These are phyloP conservation scores for Eidolon helvum DNA, from an alignment of 2,113 vertebrate genomes.

Conservation along the genomic window DNA sequence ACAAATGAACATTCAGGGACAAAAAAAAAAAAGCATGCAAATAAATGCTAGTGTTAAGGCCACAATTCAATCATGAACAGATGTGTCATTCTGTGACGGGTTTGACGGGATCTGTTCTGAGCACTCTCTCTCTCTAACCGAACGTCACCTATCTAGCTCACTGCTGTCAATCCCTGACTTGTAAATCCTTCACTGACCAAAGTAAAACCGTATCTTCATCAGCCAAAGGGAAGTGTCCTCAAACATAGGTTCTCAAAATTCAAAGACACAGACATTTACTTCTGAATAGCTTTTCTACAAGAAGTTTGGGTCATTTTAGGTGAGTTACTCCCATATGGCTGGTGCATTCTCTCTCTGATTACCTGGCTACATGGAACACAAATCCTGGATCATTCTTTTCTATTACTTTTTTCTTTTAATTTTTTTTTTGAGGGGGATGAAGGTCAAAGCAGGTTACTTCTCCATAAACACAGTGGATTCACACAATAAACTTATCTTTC, in stretches of 20 bases:
- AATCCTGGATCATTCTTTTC: background rate
- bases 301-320: background rate
- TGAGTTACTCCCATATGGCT: background rate
- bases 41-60: background rate
- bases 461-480: background rate
- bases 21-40: background rate
- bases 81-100: background rate
- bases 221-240: background rate
- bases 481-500: background rate
- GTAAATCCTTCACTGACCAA: background rate
- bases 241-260: conserved; percentile 12
- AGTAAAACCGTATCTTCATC: conserved; percentile 1
- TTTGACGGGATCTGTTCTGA: background rate
- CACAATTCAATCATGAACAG: background rate
- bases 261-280: background rate
- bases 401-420: background rate
- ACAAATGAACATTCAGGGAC: background rate
- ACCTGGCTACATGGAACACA: background rate
- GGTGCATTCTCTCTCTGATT: background rate
- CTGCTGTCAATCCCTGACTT: background rate
- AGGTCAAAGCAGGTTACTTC: background rate
- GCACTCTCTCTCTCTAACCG: background rate
- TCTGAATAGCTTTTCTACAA: background rate
- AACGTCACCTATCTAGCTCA: background rate
- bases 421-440: background rate